Evolutionary conservation across 92 coral and sea anemone genomes (phyloP), one percentile per base, ranked within the genome.

Genomic region (Epizoanthus stellaris): DNA sequence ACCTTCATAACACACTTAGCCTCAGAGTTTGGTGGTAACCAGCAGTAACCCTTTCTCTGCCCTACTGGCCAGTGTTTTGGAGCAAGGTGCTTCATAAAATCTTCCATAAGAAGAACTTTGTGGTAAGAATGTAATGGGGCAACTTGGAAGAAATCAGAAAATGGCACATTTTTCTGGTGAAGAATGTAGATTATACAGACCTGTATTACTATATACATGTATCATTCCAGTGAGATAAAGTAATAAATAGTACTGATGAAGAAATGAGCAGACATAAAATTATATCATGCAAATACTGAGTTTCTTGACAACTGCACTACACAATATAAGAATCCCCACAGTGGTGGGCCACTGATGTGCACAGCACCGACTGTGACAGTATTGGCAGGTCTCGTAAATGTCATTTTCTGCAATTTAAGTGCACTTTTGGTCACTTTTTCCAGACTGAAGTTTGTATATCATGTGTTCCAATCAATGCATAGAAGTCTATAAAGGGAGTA

Each of bases 51-150:
- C 73, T 61, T 87, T 57, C 98, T 86, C n/a, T 73, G 85, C 25
- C 95, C 98, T 57, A 80, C 84, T 15, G 98, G 98, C 98, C 98
- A 94, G 77, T 92, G 66, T 7, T 76, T 85, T 12, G 95, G 92
- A 17, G 98, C 94, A 2, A 94, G 67, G 21, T 76, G 87, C 67
- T 77, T 82, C 86, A 94, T 60, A 80, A 94, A 94, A 42, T 92
- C 95, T 77, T 94, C 98, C 54, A 93, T 90, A 70, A 88, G 60
- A 73, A 94, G 73, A 14, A 92, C 95, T 82, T 90, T 83, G 76
- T 94, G 98, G 68, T 87, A 94, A 53, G 87, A 73, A 25, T 64
- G 91, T 53, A 94, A 87, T 42, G 98, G 98, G 8, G 80, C 88
- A 66, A 94, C 91, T 91, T 92, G 93, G 80, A 94, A 94, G 53